Evolutionary conservation across 2,888 invertebrate species (phyloP).

Genomic region (Lomographa bimaculata): DNA sequence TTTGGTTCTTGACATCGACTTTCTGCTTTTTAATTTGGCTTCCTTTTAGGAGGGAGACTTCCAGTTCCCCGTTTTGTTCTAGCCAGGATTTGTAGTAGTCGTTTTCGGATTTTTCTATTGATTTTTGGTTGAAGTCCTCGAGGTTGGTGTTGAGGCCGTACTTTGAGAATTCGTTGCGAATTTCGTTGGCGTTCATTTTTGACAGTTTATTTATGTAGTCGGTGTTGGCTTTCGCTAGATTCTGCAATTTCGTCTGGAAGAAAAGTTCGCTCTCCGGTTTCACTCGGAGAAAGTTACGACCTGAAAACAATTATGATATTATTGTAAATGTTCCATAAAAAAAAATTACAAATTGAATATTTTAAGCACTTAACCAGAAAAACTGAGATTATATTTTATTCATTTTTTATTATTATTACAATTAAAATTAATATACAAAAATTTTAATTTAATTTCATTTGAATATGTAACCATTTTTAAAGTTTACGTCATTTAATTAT

Average conservation of each 20-base stretch:
- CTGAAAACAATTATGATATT: constrained; percentile 45
- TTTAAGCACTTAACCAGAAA: no score
- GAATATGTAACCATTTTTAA: no score
- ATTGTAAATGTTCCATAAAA: neutral
- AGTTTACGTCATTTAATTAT: no score
- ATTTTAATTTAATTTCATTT: no score
- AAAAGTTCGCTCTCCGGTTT: constrained; percentile 75
- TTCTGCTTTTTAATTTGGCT: constrained; percentile 61
- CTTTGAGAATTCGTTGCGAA: constrained; percentile 69
- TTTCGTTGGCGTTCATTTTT: constrained; percentile 69
- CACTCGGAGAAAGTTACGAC: constrained; percentile 58
- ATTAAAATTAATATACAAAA: no score
- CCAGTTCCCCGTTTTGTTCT: constrained; percentile 76
- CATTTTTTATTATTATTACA: no score
- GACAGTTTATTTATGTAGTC: constrained; percentile 67
- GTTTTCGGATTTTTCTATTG: constrained; percentile 58
- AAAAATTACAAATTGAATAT: no score
- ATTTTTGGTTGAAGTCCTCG: constrained; percentile 54
- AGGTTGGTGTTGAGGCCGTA: constrained; percentile 66
- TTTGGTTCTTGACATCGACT: constrained; percentile 52
- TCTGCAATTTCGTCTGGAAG: constrained; percentile 69
- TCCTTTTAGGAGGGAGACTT: constrained; percentile 71
- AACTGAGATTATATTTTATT: no score
- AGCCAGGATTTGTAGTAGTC: constrained; percentile 78
- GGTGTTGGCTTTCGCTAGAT: constrained; percentile 62